Conservation (phyloP, 1,140 invertebrate genomes). For the Dufourea novaeangliae region DNA sequence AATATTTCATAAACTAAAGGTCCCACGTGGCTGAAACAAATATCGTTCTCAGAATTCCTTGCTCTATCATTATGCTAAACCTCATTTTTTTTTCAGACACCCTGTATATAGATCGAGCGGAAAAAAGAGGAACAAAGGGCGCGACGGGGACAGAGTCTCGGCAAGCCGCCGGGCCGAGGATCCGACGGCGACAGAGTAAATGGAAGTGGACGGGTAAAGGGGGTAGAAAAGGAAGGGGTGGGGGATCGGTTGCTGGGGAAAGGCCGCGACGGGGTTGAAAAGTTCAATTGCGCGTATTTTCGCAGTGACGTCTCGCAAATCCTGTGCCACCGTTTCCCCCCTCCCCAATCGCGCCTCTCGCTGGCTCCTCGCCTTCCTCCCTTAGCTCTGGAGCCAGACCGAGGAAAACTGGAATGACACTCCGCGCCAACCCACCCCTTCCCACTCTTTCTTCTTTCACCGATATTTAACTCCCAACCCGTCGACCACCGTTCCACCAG, state of each 20-base stretch:
- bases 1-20: no score
- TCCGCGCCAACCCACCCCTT: constrained; percentile 8
- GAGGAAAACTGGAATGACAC: constrained; percentile 70
- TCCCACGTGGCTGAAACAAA: no score
- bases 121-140: constrained; percentile 44
- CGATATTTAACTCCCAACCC: constrained; percentile 72
- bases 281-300: constrained; percentile 82
- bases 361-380: neutral
- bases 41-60: no score
- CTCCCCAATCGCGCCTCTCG: constrained; percentile 14
- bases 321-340: constrained; percentile 54
- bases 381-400: constrained; percentile 32
- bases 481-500: constrained; percentile 5
- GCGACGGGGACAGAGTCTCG: constrained; percentile 35
- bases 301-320: constrained; percentile 79
- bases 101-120: constrained; percentile 49
- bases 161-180: constrained; percentile 57
- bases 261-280: constrained; percentile 77
- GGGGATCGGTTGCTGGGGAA: constrained; percentile 49
- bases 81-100: no score
- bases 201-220: constrained; percentile 45
- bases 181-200: constrained; percentile 65
- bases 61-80: no score
- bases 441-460: neutral
- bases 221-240: constrained; percentile 13